These are phyloP conservation scores for Austrofundulus limnaeus DNA, from an alignment of 2,113 vertebrate genomes.

Conservation along the genomic window DNA sequence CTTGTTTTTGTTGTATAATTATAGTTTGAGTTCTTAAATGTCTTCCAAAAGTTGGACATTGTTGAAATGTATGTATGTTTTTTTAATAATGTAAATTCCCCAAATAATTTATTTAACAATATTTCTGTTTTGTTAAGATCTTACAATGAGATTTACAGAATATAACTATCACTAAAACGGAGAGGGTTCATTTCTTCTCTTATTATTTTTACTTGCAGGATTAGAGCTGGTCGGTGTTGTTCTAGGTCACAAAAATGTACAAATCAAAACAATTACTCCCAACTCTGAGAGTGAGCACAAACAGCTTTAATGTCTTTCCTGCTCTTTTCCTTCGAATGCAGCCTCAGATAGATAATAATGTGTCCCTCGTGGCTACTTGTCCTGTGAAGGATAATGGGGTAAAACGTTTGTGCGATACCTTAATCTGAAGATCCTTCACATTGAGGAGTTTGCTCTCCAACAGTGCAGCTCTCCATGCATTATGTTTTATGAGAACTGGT, in stretches of 20 bases:
- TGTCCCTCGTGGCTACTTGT: background rate
- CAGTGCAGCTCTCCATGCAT: background rate
- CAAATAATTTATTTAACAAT: conserved; percentile 3
- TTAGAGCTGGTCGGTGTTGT: conserved; percentile 14
- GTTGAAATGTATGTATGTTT: background rate
- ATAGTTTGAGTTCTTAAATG: background rate
- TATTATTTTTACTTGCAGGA: conserved; percentile 1
- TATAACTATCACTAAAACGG: too few species aligned
- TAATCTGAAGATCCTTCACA: conserved; percentile 12
- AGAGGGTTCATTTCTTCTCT: conserved; percentile 7
- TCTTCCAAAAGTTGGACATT: background rate
- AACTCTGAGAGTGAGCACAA: conserved; percentile 17
- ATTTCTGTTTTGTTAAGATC: conserved; percentile 6
- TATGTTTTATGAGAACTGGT: background rate
- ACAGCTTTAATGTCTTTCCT: conserved; percentile 11
- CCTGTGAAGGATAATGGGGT: background rate
- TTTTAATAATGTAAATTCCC: background rate
- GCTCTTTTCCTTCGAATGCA: conserved; percentile 13
- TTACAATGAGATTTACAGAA: background rate
- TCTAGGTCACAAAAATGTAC: conserved; percentile 28
- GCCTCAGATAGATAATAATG: conserved; percentile 19
- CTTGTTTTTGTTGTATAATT: background rate
- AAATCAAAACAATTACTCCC: conserved; percentile 37
- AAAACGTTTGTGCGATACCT: conserved; percentile 3
- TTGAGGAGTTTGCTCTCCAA: background rate